Evolutionary conservation across 2,113 vertebrate species (phyloP).

Genomic region (Peromyscus californicus): DNA sequence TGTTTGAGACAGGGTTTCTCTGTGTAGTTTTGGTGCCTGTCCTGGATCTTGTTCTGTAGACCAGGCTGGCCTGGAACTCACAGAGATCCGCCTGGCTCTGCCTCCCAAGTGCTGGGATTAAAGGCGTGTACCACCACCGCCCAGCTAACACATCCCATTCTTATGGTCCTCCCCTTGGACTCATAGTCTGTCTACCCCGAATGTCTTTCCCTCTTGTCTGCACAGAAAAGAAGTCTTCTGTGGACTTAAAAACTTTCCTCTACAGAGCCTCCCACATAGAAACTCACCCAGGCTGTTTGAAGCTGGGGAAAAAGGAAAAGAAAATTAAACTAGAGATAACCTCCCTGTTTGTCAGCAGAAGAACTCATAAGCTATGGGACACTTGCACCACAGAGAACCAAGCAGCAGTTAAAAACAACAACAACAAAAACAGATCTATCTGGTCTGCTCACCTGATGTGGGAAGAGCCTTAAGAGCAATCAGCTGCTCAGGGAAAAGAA

Average conservation of each 20-base stretch:
- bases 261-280: neutral
- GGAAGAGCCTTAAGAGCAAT: neutral
- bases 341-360: neutral
- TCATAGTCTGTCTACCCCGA: neutral
- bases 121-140: too few relatives aligned
- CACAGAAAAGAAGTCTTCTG: constrained; percentile 35
- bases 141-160: neutral
- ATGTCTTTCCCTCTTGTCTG: neutral
- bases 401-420: neutral
- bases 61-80: too few relatives aligned
- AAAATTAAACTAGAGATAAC: neutral
- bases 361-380: neutral
- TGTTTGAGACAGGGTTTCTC: too few relatives aligned
- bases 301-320: neutral
- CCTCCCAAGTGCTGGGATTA: too few relatives aligned
- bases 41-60: too few relatives aligned
- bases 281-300: neutral
- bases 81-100: too few relatives aligned
- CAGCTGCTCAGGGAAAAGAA: neutral
- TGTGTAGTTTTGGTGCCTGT: too few relatives aligned
- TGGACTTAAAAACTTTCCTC: neutral
- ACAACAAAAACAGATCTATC: neutral
- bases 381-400: neutral
- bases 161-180: neutral
- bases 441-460: neutral